Evolutionary conservation across 2,797 vertebrate genomes (phyloP), one percentile per base, ranked within the genome.

Genomic region (Lindbergichthys nudifrons): DNA sequence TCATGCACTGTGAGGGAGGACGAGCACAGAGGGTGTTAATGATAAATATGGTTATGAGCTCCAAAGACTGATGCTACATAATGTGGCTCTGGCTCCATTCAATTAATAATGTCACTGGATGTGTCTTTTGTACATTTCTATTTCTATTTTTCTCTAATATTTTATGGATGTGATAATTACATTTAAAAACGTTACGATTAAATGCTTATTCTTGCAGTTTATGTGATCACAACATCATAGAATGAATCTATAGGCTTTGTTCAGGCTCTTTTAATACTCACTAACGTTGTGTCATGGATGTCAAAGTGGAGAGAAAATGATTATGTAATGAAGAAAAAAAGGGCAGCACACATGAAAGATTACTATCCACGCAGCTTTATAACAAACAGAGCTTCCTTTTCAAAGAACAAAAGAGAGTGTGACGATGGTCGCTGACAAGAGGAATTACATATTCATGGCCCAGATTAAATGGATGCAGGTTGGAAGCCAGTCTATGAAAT

Each of bases 1-100:
- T 93, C 89, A 91, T 84, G 80, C 89, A 87, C 93, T 94, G 87
- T 8, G 23, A 73, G 64, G 75, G 54, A 73, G 68, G 51, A 77
- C 1, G 46, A 82, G 67, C 42, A 75, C 50, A 73, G 46, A 75
- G 26, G 32, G 60, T 53, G 19, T 36, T 36, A 9, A 36, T 36
- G 8, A 36, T 9, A 9, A 36, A 9, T 36, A 36, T 9, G 32
- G 1, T 36, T 2, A 9, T 7, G 32, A 36, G 32, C 32, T 36
- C 32, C 32, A 36, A 7, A 9, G 32, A 36, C 32, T 36, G 32
- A 6, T 36, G 32, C 32, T 36, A 36, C 6, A 2, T 9, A 36
- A 36, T 9, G 6, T 36, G 32, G 6, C 32, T 36, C 32, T 36
- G 32, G 7, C 32, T 36, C 6, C 32, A 36, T 36, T 36, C 32